Evolutionary conservation across 2,888 invertebrate species (phyloP), one percentile per base, ranked within the genome.

Genomic region (Sinohyriopsis cumingii): DNA sequence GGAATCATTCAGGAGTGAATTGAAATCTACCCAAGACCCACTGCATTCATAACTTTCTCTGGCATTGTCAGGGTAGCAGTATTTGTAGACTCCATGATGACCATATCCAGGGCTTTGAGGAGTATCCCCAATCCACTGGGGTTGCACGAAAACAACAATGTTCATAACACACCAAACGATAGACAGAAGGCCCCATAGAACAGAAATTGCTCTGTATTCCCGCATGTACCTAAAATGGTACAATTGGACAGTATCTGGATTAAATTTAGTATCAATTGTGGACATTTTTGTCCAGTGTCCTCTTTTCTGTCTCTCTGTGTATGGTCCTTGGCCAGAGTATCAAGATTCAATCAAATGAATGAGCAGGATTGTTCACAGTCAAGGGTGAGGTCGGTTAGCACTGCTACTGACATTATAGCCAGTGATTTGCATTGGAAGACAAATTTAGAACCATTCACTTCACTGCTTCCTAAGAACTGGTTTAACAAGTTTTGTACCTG

Each of bases 141-240:
- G 97, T 78, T 98, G 98, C 72, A 98, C 94, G 90, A 99, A 97
- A 5, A 97, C 95, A 54, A 98, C 96, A 82, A 96, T 94, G 86
- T 95, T 95, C 87, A 99, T 96, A 87, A 99, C 97, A 78, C 96
- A 96, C 91, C 97, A 98, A 91, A 98, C 98, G 89, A 99, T 95
- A 81, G 97, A 96, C 91, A 99, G 97, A 88, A 99, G 95, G 75
- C 95, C 98, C 99, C 99, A 99, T 82, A 99, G 92, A 72, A 99
- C 97, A 68, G 97, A 97, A 78, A 99, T 96, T 67, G 98, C 98
- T 75, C 90, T 84, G 77, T 91, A 90, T 81, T 92, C 91, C 57
- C 90, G 78, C 72, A 89, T 86, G 80, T 91, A 91, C 54, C 86
- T 84, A 75, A 84, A 84, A 80, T 88, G 84, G 69, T 87, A 86